Base-by-base conservation (phyloP, 2,113 vertebrate species). In the Aptenodytes patagonicus region DNA sequence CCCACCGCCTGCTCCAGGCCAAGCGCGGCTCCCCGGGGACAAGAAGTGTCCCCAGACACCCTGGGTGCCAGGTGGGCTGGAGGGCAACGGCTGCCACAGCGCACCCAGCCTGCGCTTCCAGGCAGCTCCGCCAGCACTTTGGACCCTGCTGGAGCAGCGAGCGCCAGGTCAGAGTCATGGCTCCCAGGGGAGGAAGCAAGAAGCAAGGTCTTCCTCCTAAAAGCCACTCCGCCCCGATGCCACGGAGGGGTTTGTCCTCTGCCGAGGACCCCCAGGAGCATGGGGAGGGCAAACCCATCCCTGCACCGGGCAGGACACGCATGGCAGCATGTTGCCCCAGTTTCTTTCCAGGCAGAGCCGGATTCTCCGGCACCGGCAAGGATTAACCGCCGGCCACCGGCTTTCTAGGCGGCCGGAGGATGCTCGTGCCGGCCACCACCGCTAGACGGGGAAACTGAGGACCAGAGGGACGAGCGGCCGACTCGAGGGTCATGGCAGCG, bases 301-400 rank as follows among this genome's bases (percentile, higher is more conserved):
- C 62, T 9, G 42, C 49, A 6, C 18, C 5, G 5, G 44, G 40
- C n/a, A 8, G 46, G 34, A 36, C 22, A 2, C 0, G 3, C 24
- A 18, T 4, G 18, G 4, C 70, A 29, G 10, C 32, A 2, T 1
- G 0, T 26, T 6, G 22, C 4, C 11, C 42, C 17, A 4, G 1
- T 11, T 49, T 25, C 16, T 13, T 6, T 15, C 40, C 54, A 3
- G 46, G 64, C 21, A 26, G 12, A 64, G 42, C 47, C 0, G 13
- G 34, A 18, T 55, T 38, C 22, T 36, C 36, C 6, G 4, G 29
- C 42, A n/a, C 32, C 3, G 2, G 7, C 0, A 1, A 29, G 42
- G 69, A n/a, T 42, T 11, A 26, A 12, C 4, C 8, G 0, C 49
- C 1, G 2, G 73, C 26, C 75, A 5, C 47, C 9, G 7, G 52